Evolutionary conservation across 2,797 vertebrate species (phyloP).

Genomic region (Lacerta viridis): DNA sequence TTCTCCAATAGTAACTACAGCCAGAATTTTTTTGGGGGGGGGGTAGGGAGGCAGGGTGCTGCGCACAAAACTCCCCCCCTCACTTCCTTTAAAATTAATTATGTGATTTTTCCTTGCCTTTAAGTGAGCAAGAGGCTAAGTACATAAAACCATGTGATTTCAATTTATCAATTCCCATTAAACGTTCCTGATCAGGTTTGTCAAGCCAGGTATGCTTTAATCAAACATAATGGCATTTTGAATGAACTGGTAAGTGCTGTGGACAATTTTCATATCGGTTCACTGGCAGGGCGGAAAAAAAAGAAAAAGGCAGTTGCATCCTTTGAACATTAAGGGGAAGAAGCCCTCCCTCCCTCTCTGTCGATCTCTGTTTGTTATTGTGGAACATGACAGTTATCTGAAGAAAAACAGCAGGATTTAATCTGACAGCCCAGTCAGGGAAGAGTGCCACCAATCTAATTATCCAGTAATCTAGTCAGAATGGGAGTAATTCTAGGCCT

Average conservation of each 20-base stretch:
- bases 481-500: conserved; percentile 91
- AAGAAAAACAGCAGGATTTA: conserved; percentile 83
- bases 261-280: conserved; percentile 62
- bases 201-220: conserved; percentile 66
- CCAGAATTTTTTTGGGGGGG: neutral
- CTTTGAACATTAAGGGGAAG: conserved; percentile 64
- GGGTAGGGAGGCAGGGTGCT: neutral
- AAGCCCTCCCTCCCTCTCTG: conserved; percentile 25
- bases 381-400: conserved; percentile 78
- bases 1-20: neutral
- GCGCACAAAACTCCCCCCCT: conserved; percentile 40
- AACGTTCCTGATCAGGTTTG: conserved; percentile 68
- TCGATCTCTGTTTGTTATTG: conserved; percentile 76
- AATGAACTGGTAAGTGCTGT: conserved; percentile 62
- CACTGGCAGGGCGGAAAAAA: neutral
- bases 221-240: conserved; percentile 67
- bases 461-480: conserved; percentile 92
- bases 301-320: conserved; percentile 58
- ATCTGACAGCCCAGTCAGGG: conserved; percentile 84
- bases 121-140: conserved; percentile 44
- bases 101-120: conserved; percentile 49
- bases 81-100: conserved; percentile 29
- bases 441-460: conserved; percentile 94
- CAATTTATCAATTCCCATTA: conserved; percentile 65
- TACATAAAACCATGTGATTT: conserved; percentile 58